A percentile compares a stretch with the other conserved stretches of the same genome.
These are phyloP conservation scores for Acanthochromis polyacanthus DNA, from an alignment of 2,113 vertebrate genomes.

Conservation along the genomic window DNA sequence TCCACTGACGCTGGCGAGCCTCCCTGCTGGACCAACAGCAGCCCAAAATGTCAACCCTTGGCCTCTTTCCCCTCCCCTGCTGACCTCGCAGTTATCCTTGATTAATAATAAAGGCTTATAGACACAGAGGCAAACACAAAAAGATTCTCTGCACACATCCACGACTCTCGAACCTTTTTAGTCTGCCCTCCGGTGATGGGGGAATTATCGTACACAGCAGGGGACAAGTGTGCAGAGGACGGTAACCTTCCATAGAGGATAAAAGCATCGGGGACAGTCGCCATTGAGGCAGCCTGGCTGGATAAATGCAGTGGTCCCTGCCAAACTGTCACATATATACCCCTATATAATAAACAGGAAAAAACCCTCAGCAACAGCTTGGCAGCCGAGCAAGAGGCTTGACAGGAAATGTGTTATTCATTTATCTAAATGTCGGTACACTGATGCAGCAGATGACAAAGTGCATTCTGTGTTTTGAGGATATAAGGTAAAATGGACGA, in stretches of 20 bases:
- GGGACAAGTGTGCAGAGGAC: slow-evolving; percentile 19
- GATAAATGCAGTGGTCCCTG: slow-evolving; percentile 45
- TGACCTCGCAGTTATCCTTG: slow-evolving; percentile 53
- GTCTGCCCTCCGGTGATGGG: not conserved
- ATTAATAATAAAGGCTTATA: slow-evolving; percentile 68
- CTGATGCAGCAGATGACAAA: slow-evolving; percentile 16
- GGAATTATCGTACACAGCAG: slow-evolving; percentile 45
- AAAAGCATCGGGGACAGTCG: slow-evolving; percentile 33
- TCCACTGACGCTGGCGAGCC: slow-evolving; percentile 47
- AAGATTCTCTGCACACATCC: slow-evolving; percentile 7
- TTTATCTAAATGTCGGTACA: slow-evolving; percentile 32
- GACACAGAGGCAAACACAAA: slow-evolving; percentile 23
- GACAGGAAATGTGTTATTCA: slow-evolving; percentile 13
- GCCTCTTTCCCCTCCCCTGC: slow-evolving; percentile 49
- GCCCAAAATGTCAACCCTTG: slow-evolving; percentile 68
- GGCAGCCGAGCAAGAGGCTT: slow-evolving; percentile 3
- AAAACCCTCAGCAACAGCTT: slow-evolving; percentile 25
- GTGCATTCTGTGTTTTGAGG: slow-evolving; percentile 4
- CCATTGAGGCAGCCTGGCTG: slow-evolving; percentile 47
- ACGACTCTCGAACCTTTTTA: slow-evolving; percentile 18
- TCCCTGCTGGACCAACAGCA: slow-evolving; percentile 59
- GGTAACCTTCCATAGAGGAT: slow-evolving; percentile 40
- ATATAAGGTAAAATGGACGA: not conserved
- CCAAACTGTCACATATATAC: slow-evolving; percentile 8
- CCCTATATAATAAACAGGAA: slow-evolving; percentile 30